Conservation (phyloP, 30 jellyfish, hydroid and myxozoan genomes). For the Rhopilema esculentum region DNA sequence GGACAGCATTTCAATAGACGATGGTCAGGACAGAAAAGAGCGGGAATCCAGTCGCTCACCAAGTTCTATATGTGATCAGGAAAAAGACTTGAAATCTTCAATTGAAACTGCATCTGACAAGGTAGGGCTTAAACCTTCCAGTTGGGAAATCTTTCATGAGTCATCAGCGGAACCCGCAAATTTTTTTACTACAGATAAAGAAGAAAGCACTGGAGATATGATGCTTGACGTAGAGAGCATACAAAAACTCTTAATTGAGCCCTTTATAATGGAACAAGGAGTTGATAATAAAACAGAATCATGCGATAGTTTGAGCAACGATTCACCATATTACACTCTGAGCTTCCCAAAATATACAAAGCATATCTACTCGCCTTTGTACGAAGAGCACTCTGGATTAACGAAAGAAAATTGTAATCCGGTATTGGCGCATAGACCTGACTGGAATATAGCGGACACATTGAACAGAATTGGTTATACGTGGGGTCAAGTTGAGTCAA, state of each 20-base stretch:
- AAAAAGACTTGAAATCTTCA: conserved; percentile 1
- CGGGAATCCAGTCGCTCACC: neutral
- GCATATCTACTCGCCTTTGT: conserved; percentile 67
- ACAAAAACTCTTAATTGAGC: conserved; percentile 48
- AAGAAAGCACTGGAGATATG: conserved; percentile 41
- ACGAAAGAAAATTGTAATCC: conserved; percentile 1
- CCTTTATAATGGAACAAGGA: conserved; percentile 53
- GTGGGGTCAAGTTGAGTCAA: conserved; percentile 47
- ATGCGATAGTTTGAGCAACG: conserved; percentile 12
- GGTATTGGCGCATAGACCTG: conserved; percentile 7
- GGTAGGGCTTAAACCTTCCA: conserved; percentile 33
- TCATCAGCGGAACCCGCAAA: conserved; percentile 67
- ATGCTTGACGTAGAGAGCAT: conserved; percentile 62
- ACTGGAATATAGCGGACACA: conserved; percentile 50
- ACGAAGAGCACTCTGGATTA: conserved; percentile 37
- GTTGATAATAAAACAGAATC: conserved; percentile 14
- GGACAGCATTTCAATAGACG: conserved; percentile 64
- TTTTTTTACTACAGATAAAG: conserved; percentile 17
- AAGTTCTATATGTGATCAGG: conserved; percentile 7
- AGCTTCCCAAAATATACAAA: conserved; percentile 67
- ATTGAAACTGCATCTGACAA: neutral
- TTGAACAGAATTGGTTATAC: conserved; percentile 61
- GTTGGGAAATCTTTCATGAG: conserved; percentile 19
- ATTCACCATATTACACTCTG: conserved; percentile 64
- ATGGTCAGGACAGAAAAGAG: conserved; percentile 21